A percentile compares a stretch with the other conserved stretches of the same genome.
Conservation (phyloP, 2,797 vertebrate genomes). For the Acanthiza pusilla region DNA sequence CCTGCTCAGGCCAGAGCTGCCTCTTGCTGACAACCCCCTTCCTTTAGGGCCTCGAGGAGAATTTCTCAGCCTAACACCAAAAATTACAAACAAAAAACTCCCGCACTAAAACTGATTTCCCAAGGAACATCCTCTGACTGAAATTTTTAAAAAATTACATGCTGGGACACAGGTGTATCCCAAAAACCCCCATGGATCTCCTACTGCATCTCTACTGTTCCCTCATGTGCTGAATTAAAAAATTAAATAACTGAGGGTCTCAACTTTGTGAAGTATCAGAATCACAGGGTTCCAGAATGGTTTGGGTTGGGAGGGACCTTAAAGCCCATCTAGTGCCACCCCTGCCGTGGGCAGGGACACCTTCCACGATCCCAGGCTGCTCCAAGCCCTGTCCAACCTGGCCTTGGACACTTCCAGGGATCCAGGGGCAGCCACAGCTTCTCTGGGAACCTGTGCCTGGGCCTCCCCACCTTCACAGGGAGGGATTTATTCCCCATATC, state of each 20-base stretch:
- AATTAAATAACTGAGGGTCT: background rate
- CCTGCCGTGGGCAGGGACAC: background rate
- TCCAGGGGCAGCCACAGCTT: background rate
- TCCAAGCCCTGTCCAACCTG: accelerated
- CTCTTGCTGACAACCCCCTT: background rate
- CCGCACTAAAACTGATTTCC: background rate
- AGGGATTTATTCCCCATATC: background rate
- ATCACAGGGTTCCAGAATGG: background rate
- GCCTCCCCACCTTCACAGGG: background rate
- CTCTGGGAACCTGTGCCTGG: background rate
- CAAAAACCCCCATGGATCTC: background rate
- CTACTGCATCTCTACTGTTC: background rate
- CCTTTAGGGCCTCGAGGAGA: background rate
- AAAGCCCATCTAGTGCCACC: accelerated
- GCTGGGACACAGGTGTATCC: accelerated
- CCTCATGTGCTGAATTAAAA: background rate
- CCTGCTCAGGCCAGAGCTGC: background rate
- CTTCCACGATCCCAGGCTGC: accelerated
- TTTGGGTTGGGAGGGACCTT: background rate
- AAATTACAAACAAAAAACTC: background rate
- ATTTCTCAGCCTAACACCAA: background rate
- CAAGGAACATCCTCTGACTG: background rate
- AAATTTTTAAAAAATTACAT: background rate
- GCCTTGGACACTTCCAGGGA: background rate
- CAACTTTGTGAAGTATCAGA: accelerated